These are phyloP conservation scores for Melanotaenia maccullochi DNA, from an alignment of 2,797 vertebrate genomes.

Conservation along the genomic window DNA sequence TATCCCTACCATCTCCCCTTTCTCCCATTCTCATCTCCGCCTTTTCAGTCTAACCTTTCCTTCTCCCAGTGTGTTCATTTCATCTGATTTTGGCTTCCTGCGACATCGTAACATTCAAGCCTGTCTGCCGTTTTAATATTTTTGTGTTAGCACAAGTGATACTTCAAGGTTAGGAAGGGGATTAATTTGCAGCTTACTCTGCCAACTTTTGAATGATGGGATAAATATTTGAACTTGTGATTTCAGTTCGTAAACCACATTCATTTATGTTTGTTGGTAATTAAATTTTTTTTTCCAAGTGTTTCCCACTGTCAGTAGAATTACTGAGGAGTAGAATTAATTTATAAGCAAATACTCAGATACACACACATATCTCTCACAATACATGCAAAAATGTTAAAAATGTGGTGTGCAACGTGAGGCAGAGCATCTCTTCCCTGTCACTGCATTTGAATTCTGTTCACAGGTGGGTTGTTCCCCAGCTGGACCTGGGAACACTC, in stretches of 20 bases:
- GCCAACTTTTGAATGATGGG: neutral
- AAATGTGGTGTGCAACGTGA: slow-evolving; percentile 6
- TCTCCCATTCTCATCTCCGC: slow-evolving; percentile 34
- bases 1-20: slow-evolving; percentile 29
- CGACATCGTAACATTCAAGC: slow-evolving; percentile 45
- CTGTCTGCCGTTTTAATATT: slow-evolving; percentile 23
- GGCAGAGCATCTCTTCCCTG: slow-evolving; percentile 1
- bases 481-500: slow-evolving; percentile 60
- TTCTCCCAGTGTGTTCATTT: slow-evolving; percentile 34
- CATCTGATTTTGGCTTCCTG: slow-evolving; percentile 47
- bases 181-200: neutral
- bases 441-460: slow-evolving; percentile 61
- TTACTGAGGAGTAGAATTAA: slow-evolving; percentile 6
- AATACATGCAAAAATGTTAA: slow-evolving; percentile 17
- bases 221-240: neutral
- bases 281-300: slow-evolving; percentile 5
- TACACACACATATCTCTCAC: neutral
- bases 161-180: neutral
- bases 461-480: slow-evolving; percentile 65
- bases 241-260: slow-evolving; percentile 11
- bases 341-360: slow-evolving; percentile 14
- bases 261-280: slow-evolving; percentile 17
- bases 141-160: slow-evolving; percentile 19
- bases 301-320: neutral
- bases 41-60: slow-evolving; percentile 46